Base-by-base conservation (phyloP, 2,888 invertebrate genomes). In the Amphiduros pacificus region DNA sequence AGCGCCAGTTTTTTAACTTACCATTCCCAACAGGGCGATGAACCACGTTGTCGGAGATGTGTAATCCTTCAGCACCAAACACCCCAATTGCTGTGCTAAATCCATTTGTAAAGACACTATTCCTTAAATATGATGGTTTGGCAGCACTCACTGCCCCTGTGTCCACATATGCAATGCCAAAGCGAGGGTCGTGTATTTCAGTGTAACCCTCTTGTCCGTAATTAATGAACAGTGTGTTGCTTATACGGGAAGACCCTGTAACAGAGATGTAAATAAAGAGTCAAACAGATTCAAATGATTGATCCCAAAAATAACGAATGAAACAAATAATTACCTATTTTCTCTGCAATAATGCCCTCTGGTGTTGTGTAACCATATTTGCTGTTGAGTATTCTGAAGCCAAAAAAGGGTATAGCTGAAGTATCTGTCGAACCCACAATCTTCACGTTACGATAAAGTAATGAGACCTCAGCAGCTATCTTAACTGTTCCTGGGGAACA, bases 381-480 rank as follows among this genome's bases (percentile, higher is more conserved):
- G 1, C 61, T 57, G 5, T 70, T 64, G 20, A 70, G 61, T 9
- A 70, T 60, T 32, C 70, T 55, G 17, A 64, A 67, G 17, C 70
- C 70, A 49, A 70, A 70, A 1, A 32, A 11, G 17, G 27, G 2
- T 31, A 17, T 31, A 62, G n/a, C 17, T 57, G n/a, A 26, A 4
- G 14, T 24, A 40, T 64, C 58, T 6, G 51, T 48, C 14, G 40
- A 55, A 22, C 80, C 81, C n/a, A 74, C 71, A 26, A 81, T 71
- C 62, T 71, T 74, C 51, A 81, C 74, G 60, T 80, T 81, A 2
- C 76, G 64, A 0, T 77, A 72, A 44, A 81, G 67, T 22, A 79
- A 70, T 11, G 78, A 79, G 17, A 81, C 80, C 28, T 76, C 75
- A 1, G 78, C 77, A 6, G 71, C 69, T 55, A 79, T 28, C n/a